A percentile compares a stretch with the other conserved stretches of the same genome.
These are phyloP conservation scores for Amphipoea lucens DNA, from an alignment of 2,888 invertebrate species.

Conservation along the genomic window DNA sequence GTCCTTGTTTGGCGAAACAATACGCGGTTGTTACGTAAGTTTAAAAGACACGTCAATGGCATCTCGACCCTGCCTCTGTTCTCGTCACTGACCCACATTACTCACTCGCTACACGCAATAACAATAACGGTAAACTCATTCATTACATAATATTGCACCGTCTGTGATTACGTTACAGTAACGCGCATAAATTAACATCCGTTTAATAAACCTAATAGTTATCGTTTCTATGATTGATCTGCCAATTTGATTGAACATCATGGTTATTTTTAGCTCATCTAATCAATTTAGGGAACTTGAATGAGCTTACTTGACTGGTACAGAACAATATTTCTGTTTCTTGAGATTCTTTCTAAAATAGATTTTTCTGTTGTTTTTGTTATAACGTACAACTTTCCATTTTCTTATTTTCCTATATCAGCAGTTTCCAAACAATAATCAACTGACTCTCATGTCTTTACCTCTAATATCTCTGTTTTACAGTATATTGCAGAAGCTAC, in stretches of 20 bases:
- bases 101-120: constrained; percentile 82
- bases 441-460: background rate
- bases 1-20: constrained; percentile 83
- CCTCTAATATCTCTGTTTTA: background rate
- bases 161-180: constrained; percentile 75
- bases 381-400: background rate
- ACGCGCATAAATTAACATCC: constrained; percentile 66
- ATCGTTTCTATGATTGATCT: constrained; percentile 37
- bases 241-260: background rate
- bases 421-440: background rate
- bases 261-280: background rate
- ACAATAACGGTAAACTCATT: constrained; percentile 85
- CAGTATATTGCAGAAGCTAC: background rate
- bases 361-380: background rate
- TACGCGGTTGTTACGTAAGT: constrained; percentile 83
- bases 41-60: constrained; percentile 86
- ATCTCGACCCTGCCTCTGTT: constrained; percentile 88
- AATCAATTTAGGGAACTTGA: background rate
- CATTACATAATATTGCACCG: constrained; percentile 81
- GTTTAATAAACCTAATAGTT: constrained; percentile 52
- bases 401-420: background rate
- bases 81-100: constrained; percentile 89
- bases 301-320: background rate
- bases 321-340: background rate
- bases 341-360: background rate